Evolutionary conservation across 2,113 vertebrate species (phyloP).

Genomic region (Pachyramphus minor): DNA sequence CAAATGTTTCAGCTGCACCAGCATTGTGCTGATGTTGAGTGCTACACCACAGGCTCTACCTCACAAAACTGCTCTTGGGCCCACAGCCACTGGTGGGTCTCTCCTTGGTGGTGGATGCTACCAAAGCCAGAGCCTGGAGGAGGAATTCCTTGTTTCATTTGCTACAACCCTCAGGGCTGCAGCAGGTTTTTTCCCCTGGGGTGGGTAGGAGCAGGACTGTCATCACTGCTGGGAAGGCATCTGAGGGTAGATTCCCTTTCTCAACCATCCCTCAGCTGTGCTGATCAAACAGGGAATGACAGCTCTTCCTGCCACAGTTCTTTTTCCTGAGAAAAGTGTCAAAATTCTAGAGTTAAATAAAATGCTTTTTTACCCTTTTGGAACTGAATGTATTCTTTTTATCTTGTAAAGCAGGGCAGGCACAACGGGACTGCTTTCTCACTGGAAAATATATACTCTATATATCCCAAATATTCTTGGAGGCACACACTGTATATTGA

Average conservation of each 20-base stretch:
- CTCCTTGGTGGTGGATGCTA: background rate
- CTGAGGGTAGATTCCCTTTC: background rate
- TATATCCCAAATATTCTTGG: background rate
- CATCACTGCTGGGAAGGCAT: background rate
- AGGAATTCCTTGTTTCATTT: background rate
- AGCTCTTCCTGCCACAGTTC: background rate
- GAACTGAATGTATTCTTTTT: background rate
- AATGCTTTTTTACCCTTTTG: background rate
- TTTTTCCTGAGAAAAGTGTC: background rate
- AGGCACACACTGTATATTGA: background rate
- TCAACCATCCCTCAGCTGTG: background rate
- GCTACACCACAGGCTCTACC: background rate
- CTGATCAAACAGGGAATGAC: background rate
- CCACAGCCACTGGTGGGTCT: background rate
- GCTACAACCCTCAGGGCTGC: background rate
- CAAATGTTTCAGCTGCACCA: background rate
- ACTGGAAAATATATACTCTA: background rate
- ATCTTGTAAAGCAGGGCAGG: background rate
- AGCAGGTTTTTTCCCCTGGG: background rate
- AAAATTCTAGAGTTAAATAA: conserved; percentile 6
- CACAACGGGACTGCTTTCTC: background rate
- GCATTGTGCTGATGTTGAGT: fast-evolving
- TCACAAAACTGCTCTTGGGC: background rate
- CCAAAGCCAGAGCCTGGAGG: background rate
- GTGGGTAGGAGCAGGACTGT: background rate